Percentiles rank a stretch among this genome's conserved stretches.
phyloP scores from a whole-genome alignment of 2,888 invertebrate species.

The Macrosoma leucophasiata region DNA sequence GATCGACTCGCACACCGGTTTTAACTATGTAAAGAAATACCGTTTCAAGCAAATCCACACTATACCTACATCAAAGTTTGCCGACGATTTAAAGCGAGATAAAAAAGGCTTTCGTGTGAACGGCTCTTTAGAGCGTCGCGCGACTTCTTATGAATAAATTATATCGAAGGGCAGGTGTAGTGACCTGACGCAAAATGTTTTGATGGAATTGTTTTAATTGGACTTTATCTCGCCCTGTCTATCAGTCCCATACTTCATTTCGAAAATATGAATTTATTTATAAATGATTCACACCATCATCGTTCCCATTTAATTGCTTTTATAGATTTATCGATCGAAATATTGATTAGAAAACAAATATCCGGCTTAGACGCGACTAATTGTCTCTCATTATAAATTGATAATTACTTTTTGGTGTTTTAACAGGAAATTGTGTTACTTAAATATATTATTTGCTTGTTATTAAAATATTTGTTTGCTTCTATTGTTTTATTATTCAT shows the following conservation, averaged over 20 bases:
- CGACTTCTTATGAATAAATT: constrained; percentile 70
- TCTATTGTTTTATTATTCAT: too few relatives aligned
- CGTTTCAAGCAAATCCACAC: too few relatives aligned
- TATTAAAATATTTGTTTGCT: too few relatives aligned
- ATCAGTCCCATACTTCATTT: constrained; percentile 59
- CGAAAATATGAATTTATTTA: constrained; percentile 64
- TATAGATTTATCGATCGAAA: constrained; percentile 34
- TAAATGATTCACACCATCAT: constrained; percentile 57
- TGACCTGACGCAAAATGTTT: constrained; percentile 75
- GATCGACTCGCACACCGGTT: too few relatives aligned
- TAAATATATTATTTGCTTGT: too few relatives aligned
- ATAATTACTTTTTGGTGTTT: too few relatives aligned
- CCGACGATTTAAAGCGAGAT: too few relatives aligned
- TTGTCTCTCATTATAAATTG: constrained; percentile 34
- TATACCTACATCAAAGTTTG: too few relatives aligned
- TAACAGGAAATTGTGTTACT: too few relatives aligned
- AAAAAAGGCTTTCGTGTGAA: too few relatives aligned
- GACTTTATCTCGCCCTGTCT: constrained; percentile 60
- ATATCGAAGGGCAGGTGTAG: constrained; percentile 70
- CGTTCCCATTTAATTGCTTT: constrained; percentile 52
- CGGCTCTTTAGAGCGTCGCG: too few relatives aligned
- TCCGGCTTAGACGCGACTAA: constrained; percentile 42
- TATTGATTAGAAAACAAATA: constrained; percentile 60
- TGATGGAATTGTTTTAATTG: constrained; percentile 76
- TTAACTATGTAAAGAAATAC: too few relatives aligned